phyloP scores from a whole-genome alignment of 2,797 vertebrate genomes.

The Rallus crepitans region DNA sequence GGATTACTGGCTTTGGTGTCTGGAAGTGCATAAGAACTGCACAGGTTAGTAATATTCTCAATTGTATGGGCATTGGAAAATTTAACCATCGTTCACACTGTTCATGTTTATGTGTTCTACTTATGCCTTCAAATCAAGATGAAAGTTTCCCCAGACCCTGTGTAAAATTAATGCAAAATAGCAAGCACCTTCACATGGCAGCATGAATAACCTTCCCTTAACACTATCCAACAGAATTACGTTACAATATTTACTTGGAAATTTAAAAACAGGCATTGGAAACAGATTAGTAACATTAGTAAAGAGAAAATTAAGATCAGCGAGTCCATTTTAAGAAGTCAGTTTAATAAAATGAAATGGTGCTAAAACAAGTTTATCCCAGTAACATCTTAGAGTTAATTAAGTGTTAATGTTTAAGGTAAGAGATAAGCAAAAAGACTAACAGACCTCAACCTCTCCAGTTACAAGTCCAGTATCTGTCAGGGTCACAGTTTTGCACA shows the following conservation, averaged over 20 bases:
- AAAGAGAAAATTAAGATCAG: conserved; percentile 30
- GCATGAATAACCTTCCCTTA: neutral
- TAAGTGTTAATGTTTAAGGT: neutral
- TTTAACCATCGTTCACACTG: neutral
- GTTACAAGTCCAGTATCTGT: neutral
- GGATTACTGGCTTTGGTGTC: neutral
- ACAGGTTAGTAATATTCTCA: neutral
- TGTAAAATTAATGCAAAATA: neutral
- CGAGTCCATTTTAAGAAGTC: neutral
- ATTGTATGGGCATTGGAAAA: neutral
- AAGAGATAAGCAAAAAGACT: neutral
- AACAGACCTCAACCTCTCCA: neutral
- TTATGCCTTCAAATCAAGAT: neutral
- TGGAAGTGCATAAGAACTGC: neutral
- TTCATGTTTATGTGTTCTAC: neutral
- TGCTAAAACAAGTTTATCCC: neutral
- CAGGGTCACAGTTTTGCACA: neutral
- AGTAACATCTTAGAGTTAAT: neutral
- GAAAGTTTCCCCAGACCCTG: neutral
- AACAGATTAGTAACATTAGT: neutral
- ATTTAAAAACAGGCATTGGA: neutral
- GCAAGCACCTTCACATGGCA: neutral
- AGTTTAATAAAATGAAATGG: neutral
- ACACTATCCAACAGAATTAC: neutral
- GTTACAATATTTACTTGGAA: neutral